A percentile compares a stretch with the other conserved stretches of the same genome.
These are phyloP conservation scores for Diplolepis rosae DNA, from an alignment of 2,888 invertebrate genomes.

Conservation along the genomic window DNA sequence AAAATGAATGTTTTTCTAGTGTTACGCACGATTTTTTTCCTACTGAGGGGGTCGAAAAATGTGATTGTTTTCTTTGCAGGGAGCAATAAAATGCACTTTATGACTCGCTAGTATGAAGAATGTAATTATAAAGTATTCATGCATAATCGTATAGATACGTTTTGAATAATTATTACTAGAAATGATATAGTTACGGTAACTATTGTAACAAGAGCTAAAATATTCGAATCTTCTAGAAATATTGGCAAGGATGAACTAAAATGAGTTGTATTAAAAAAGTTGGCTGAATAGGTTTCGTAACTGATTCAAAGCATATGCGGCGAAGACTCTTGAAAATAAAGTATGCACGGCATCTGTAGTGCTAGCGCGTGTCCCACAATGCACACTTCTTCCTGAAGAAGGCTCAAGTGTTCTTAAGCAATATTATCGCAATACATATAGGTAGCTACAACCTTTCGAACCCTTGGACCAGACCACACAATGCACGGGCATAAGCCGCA, in stretches of 20 bases:
- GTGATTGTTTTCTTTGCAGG: too few relatives aligned
- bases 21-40: too few relatives aligned
- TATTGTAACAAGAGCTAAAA: too few relatives aligned
- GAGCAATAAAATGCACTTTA: too few relatives aligned
- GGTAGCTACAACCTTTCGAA: slow-evolving; percentile 48
- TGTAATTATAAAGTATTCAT: too few relatives aligned
- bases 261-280: slow-evolving; percentile 26
- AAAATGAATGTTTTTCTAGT: too few relatives aligned
- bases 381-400: slow-evolving; percentile 61
- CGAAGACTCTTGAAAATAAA: slow-evolving; percentile 59
- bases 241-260: neutral
- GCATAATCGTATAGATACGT: too few relatives aligned
- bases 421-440: slow-evolving; percentile 48
- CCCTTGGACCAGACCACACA: slow-evolving; percentile 55
- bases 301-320: slow-evolving; percentile 71
- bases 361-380: slow-evolving; percentile 72
- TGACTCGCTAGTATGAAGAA: too few relatives aligned
- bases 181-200: too few relatives aligned
- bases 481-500: slow-evolving; percentile 47
- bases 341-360: slow-evolving; percentile 69
- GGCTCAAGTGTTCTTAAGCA: slow-evolving; percentile 42
- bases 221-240: neutral
- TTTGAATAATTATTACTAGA: too few relatives aligned
- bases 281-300: slow-evolving; percentile 54
- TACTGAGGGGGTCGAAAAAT: too few relatives aligned